These are phyloP conservation scores for Myopa tessellatipennis DNA, from an alignment of 2,888 invertebrate species.

Conservation along the genomic window DNA sequence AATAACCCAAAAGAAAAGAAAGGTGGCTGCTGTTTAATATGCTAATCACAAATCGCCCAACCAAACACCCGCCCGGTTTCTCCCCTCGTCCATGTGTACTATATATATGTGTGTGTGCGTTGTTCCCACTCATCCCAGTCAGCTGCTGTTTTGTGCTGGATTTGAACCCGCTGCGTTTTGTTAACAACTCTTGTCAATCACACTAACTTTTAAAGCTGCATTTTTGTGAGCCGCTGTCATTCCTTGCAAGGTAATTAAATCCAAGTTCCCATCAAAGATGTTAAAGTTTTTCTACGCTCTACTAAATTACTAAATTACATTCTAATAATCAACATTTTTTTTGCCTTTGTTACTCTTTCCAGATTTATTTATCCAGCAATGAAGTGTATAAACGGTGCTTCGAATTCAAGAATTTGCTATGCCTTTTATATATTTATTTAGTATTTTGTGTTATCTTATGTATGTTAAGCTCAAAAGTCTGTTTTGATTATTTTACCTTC, in stretches of 20 bases:
- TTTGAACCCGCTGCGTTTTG: slow-evolving; percentile 11
- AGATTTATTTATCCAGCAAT: neutral
- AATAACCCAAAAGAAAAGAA: slow-evolving; percentile 4
- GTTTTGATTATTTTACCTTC: neutral
- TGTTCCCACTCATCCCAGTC: slow-evolving; percentile 9
- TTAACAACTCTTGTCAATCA: slow-evolving; percentile 15
- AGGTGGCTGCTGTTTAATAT: slow-evolving; percentile 12
- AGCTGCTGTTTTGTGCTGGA: slow-evolving; percentile 14
- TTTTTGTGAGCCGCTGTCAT: neutral
- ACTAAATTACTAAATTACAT: neutral
- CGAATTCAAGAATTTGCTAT: neutral
- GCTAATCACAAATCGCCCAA: neutral
- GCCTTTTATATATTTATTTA: neutral
- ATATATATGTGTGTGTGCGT: slow-evolving; percentile 12
- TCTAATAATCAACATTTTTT: neutral
- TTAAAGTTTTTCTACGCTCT: neutral
- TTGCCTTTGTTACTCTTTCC: neutral
- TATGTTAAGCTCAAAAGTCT: neutral
- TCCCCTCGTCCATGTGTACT: slow-evolving; percentile 3
- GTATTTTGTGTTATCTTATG: neutral
- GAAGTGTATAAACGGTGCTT: neutral
- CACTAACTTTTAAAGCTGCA: slow-evolving; percentile 17
- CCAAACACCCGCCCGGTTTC: neutral
- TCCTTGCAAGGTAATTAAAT: slow-evolving; percentile 18
- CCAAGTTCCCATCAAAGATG: neutral